Conservation (phyloP, 2,113 vertebrate genomes). For the Chionodraco myersi region DNA sequence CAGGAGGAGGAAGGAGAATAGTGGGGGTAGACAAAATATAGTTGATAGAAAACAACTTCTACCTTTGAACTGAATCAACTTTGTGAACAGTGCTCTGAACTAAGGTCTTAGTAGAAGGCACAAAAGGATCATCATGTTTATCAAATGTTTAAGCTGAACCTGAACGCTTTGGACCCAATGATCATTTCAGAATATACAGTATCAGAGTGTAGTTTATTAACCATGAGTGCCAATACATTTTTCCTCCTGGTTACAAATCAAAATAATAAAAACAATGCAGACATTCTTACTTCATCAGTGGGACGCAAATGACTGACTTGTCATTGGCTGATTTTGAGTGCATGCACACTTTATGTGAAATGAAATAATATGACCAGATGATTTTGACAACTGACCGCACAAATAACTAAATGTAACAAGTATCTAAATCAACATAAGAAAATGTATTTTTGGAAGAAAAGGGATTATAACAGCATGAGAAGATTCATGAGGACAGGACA, state of each 20-base stretch:
- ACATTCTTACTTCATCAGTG: not conserved
- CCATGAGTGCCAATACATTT: not conserved
- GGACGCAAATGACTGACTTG: not conserved
- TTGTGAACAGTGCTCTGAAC: not conserved
- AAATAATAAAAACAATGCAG: not conserved
- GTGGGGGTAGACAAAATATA: conserved; percentile 6
- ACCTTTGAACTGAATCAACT: conserved; percentile 6
- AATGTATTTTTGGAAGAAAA: not conserved
- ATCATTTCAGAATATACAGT: not conserved
- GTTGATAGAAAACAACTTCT: not conserved
- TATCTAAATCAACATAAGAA: not conserved
- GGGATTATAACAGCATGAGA: not conserved
- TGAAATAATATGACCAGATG: not conserved
- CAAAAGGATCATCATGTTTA: not conserved
- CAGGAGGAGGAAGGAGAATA: not conserved
- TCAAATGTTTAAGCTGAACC: not conserved
- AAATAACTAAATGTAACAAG: not conserved
- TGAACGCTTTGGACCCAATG: not conserved
- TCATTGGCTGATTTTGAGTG: not conserved
- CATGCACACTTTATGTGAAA: not conserved
- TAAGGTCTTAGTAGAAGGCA: not conserved
- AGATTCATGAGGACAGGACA: not conserved
- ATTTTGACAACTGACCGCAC: not conserved
- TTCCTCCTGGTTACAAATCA: not conserved
- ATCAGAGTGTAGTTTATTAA: too few species aligned